phyloP scores from a whole-genome alignment of 2,888 invertebrate genomes.

The Flabesymbios commensalis region DNA sequence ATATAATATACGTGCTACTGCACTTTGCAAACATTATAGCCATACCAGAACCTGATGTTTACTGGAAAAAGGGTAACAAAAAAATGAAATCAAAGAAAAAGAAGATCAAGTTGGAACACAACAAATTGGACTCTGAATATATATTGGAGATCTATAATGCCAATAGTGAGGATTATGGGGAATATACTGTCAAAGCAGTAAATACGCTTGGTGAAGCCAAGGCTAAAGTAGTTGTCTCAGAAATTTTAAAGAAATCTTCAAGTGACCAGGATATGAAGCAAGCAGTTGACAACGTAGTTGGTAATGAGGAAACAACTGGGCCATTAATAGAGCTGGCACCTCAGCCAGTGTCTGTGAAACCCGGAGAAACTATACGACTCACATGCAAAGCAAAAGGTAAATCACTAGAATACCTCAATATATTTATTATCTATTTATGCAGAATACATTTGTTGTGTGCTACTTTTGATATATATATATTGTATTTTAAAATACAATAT shows the following conservation, averaged over 20 bases:
- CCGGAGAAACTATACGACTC: conserved; percentile 25
- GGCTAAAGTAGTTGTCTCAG: neutral
- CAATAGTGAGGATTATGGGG: conserved; percentile 38
- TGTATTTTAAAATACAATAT: neutral
- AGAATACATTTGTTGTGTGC: neutral
- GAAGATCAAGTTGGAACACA: conserved; percentile 14
- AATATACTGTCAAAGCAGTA: conserved; percentile 35
- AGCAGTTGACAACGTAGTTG: too few relatives aligned
- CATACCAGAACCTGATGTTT: conserved; percentile 31
- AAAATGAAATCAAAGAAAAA: conserved; percentile 19
- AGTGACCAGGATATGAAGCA: too few relatives aligned
- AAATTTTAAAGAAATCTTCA: too few relatives aligned
- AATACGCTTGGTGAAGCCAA: conserved; percentile 9
- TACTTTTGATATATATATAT: neutral
- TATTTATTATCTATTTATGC: neutral
- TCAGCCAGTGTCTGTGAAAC: conserved; percentile 18
- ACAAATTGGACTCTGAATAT: conserved; percentile 30
- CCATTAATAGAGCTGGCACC: conserved; percentile 23
- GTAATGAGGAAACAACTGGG: neutral
- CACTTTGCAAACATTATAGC: conserved; percentile 12
- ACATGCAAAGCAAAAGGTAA: conserved; percentile 12
- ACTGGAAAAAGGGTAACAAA: conserved; percentile 35
- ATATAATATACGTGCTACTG: too few relatives aligned
- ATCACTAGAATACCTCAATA: neutral
- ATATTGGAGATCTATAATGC: conserved; percentile 39